These are phyloP conservation scores for Drosophila pallidifrons DNA, from an alignment of 1,140 invertebrate genomes.

Conservation along the genomic window DNA sequence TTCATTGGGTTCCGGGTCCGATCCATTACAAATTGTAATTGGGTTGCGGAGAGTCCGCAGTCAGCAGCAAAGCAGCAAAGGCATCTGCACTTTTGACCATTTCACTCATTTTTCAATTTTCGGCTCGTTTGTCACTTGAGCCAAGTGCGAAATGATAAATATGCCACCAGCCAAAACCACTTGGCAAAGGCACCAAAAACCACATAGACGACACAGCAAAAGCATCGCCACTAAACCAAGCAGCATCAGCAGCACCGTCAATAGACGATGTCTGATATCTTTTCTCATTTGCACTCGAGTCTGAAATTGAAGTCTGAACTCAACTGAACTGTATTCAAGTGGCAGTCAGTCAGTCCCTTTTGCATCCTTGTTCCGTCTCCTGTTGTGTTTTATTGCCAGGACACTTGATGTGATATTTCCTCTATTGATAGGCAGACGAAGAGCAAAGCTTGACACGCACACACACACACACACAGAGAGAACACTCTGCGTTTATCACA, in stretches of 20 bases:
- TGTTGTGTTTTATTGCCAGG: constrained; percentile 63
- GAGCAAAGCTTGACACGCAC: too few relatives aligned
- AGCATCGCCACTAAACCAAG: background rate
- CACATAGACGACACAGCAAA: constrained; percentile 9
- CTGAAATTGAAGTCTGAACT: constrained; percentile 33
- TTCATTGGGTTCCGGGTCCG: constrained; percentile 28
- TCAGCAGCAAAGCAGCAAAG: background rate
- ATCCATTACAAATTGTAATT: constrained; percentile 53
- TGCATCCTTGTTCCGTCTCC: background rate
- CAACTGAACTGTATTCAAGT: constrained; percentile 52
- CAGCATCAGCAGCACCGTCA: background rate
- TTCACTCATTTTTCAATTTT: constrained; percentile 56
- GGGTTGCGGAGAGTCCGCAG: constrained; percentile 17
- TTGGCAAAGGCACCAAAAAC: constrained; percentile 21
- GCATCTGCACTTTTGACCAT: constrained; percentile 19
- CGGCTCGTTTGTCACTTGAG: constrained; percentile 60
- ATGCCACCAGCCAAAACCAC: constrained; percentile 17
- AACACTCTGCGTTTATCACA: constrained; percentile 64
- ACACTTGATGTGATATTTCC: constrained; percentile 75
- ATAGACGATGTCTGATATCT: constrained; percentile 39
- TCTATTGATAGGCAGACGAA: constrained; percentile 60
- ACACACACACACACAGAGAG: background rate
- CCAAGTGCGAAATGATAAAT: constrained; percentile 78
- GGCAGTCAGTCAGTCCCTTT: constrained; percentile 26
- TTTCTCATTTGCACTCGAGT: constrained; percentile 78